phyloP scores from a whole-genome alignment of 2,888 invertebrate genomes.

The Pteria penguin region DNA sequence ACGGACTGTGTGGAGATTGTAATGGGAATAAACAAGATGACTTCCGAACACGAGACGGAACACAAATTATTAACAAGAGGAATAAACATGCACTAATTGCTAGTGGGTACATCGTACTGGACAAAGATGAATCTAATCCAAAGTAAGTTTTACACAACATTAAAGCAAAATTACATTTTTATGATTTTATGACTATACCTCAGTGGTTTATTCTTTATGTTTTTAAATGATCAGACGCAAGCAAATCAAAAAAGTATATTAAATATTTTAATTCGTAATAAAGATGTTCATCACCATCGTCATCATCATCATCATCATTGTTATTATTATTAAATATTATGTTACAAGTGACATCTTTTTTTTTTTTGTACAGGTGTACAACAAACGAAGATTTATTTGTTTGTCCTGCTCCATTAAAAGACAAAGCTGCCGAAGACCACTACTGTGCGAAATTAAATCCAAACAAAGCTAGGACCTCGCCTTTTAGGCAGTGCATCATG shows the following conservation, averaged over 20 bases:
- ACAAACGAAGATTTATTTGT: slow-evolving; percentile 21
- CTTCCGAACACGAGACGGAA: slow-evolving; percentile 26
- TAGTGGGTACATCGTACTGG: slow-evolving; percentile 17
- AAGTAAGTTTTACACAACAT: too few species aligned
- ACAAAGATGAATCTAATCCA: not conserved
- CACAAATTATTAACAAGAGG: not conserved
- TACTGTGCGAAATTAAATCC: slow-evolving; percentile 23
- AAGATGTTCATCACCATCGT: too few species aligned
- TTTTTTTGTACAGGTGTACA: slow-evolving; percentile 5
- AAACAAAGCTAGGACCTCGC: not conserved
- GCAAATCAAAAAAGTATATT: too few species aligned
- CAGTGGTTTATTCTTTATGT: too few species aligned
- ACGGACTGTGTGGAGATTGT: slow-evolving; percentile 62
- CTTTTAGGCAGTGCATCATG: slow-evolving; percentile 12
- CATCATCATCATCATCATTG: too few species aligned
- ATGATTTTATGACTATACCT: too few species aligned
- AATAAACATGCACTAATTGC: slow-evolving; percentile 23
- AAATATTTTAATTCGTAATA: too few species aligned
- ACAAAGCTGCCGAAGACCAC: slow-evolving; percentile 2
- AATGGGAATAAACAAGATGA: slow-evolving; percentile 54
- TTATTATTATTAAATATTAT: too few species aligned
- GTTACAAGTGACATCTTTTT: too few species aligned
- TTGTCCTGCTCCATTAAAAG: slow-evolving; percentile 1
- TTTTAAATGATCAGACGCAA: too few species aligned
- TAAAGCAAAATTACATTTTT: too few species aligned